Base-by-base conservation (phyloP, 2,113 vertebrate genomes). In the Diadophis punctatus region DNA sequence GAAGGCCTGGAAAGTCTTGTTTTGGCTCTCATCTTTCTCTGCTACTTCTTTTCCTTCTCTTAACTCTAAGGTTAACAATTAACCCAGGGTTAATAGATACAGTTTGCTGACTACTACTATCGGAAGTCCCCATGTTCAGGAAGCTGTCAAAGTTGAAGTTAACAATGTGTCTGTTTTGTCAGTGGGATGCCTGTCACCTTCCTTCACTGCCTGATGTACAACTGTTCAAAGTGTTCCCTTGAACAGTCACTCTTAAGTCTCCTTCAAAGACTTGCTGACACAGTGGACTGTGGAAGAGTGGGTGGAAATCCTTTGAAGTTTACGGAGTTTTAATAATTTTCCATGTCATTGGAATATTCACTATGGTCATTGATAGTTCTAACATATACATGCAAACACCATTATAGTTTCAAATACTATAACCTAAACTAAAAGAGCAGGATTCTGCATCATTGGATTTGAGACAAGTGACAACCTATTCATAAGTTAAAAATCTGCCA, bases 61-160 rank as follows among this genome's bases (percentile, higher is more conserved):
- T 86, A 11, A 27, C 39, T 88, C 88, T 9, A 7, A 18, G 30
- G 23, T 93, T 88, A 85, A 91, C 87, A 87, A 90, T 55, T 93
- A 94, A 95, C 90, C 74, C 6, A 23, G 25, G 30, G 34, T 93
- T 93, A 86, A 91, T n/a, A 89, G 93, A 90, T 95, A 63, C 14
- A 14, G n/a, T 91, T 96, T 95, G 95, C 93, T 93, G 95, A 93
- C 0, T 0, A 60, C 90, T 93, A 92, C 55, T 1, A 43, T 34
- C 92, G 94, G 93, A 92, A 87, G 91, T 88, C 92, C 43, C 94
- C 88, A 0, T 92, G 88, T 95, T 90, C 89, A 94, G 94, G 91
- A 93, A 93, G 89, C 86, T 86, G 89, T 94, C 0, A 0, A 89
- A 48, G 88, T 49, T 91, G 92, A 91, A 94, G 74, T 90, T 58